phyloP scores from a whole-genome alignment of 2,888 invertebrate species.

The Polymixis flavicincta region DNA sequence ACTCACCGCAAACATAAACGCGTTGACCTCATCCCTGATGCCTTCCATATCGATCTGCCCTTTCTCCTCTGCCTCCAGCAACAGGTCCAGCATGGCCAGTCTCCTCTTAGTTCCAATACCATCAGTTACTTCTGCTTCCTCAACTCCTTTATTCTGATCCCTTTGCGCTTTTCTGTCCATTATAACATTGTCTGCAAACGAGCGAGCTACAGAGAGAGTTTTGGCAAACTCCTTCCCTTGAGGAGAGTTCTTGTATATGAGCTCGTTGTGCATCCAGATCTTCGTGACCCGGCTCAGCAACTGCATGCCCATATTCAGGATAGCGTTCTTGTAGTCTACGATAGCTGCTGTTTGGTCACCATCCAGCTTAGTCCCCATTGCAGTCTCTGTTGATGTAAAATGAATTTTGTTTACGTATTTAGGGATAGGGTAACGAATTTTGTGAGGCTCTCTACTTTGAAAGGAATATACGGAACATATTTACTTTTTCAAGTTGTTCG shows the following conservation, averaged over 20 bases:
- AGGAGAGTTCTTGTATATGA: slow-evolving; percentile 85
- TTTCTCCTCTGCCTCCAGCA: slow-evolving; percentile 90
- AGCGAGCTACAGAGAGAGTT: slow-evolving; percentile 85
- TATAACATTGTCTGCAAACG: slow-evolving; percentile 90
- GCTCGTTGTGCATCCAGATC: slow-evolving; percentile 90
- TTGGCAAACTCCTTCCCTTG: slow-evolving; percentile 86
- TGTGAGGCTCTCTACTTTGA: background rate
- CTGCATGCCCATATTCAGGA: slow-evolving; percentile 78
- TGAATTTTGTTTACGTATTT: no score
- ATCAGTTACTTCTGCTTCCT: slow-evolving; percentile 45
- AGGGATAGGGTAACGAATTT: background rate
- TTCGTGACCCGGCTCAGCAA: slow-evolving; percentile 75
- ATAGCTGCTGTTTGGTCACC: slow-evolving; percentile 79
- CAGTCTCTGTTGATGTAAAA: slow-evolving; percentile 82
- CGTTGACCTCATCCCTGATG: slow-evolving; percentile 93
- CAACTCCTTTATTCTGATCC: slow-evolving; percentile 32
- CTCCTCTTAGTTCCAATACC: slow-evolving; percentile 80
- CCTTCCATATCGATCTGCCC: slow-evolving; percentile 91
- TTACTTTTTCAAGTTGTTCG: background rate
- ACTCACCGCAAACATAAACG: slow-evolving; percentile 88
- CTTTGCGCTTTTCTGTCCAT: slow-evolving; percentile 79
- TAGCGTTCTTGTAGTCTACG: slow-evolving; percentile 87
- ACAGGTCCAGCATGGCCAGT: slow-evolving; percentile 92
- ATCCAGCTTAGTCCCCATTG: slow-evolving; percentile 91
- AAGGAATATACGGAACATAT: slow-evolving; percentile 1